A percentile compares a stretch with the other conserved stretches of the same genome.
Conservation (phyloP, 2,888 invertebrate genomes). For the Tortrix viridana region DNA sequence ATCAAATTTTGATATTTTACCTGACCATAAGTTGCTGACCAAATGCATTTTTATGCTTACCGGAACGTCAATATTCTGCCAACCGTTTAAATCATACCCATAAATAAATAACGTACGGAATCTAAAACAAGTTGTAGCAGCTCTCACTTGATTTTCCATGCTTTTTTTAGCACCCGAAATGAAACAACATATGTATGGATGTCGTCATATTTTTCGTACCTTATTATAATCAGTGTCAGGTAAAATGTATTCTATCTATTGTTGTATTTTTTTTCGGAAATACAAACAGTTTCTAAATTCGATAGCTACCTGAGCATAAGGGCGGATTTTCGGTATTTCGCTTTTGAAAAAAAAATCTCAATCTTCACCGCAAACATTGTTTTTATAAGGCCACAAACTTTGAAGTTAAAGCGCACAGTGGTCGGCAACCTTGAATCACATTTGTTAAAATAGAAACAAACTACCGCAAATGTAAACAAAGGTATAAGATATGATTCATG, state of each 20-base stretch:
- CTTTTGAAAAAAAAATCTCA: slow-evolving; percentile 73
- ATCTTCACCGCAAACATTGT: slow-evolving; percentile 83
- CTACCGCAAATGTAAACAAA: background rate
- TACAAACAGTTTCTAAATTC: slow-evolving; percentile 78
- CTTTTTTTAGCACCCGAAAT: slow-evolving; percentile 53
- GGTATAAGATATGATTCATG: too few relatives aligned
- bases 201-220: slow-evolving; percentile 79
- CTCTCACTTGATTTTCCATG: slow-evolving; percentile 15
- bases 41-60: too few relatives aligned
- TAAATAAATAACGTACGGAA: too few relatives aligned
- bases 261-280: slow-evolving; percentile 74
- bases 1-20: too few relatives aligned
- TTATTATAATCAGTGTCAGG: slow-evolving; percentile 81
- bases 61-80: too few relatives aligned
- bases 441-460: background rate
- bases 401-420: slow-evolving; percentile 52
- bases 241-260: slow-evolving; percentile 72
- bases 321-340: slow-evolving; percentile 77
- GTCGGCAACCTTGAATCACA: slow-evolving; percentile 48
- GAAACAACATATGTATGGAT: slow-evolving; percentile 71
- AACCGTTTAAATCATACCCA: too few relatives aligned
- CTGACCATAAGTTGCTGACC: too few relatives aligned
- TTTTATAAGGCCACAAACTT: slow-evolving; percentile 67
- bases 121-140: slow-evolving; percentile 18
- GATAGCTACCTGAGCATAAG: slow-evolving; percentile 79